Percentiles rank a stretch among this genome's conserved stretches.
phyloP scores from a whole-genome alignment of 1,140 invertebrate genomes.

The Zaprionus taronus region DNA sequence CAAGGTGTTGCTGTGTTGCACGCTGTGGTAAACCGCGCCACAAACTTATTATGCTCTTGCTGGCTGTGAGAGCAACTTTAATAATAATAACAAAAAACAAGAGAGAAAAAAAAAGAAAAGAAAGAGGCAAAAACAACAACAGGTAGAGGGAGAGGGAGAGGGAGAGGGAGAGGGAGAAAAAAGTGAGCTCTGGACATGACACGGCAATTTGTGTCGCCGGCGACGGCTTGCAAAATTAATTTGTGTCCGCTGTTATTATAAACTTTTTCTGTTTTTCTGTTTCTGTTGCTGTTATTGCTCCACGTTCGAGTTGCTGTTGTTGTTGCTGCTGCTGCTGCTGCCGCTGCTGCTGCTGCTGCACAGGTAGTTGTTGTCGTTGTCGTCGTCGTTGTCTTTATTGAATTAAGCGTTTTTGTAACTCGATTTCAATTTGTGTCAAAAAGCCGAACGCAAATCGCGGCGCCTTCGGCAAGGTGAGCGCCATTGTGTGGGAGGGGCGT shows the following conservation, averaged over 20 bases:
- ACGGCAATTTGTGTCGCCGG: conserved; percentile 77
- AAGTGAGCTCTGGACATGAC: conserved; percentile 76
- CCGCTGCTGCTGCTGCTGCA: conserved; percentile 35
- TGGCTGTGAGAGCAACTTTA: conserved; percentile 31
- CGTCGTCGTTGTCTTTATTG: conserved; percentile 60
- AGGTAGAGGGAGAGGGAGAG: conserved; percentile 3
- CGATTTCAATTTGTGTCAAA: conserved; percentile 73
- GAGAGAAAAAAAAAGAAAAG: conserved; percentile 16
- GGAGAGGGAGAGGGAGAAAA: conserved; percentile 38
- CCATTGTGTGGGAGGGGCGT: conserved; percentile 8
- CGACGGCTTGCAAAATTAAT: conserved; percentile 80
- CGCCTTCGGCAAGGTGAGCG: conserved; percentile 48
- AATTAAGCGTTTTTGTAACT: conserved; percentile 67
- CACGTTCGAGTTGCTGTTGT: conserved; percentile 38
- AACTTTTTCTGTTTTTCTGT: conserved; percentile 58
- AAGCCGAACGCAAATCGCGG: conserved; percentile 52
- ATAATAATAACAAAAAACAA: conserved; percentile 41
- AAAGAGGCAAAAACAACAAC: conserved; percentile 13
- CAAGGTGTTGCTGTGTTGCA: conserved; percentile 4
- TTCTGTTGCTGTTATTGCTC: conserved; percentile 50
- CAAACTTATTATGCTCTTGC: conserved; percentile 26
- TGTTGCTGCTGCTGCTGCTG: conserved; percentile 33
- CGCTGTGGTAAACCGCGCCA: conserved; percentile 17
- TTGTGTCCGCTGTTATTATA: conserved; percentile 81
- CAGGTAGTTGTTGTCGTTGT: conserved; percentile 11